A percentile compares a stretch with the other conserved stretches of the same genome.
These are phyloP conservation scores for Drosophila dives DNA, from an alignment of 2,888 invertebrate genomes.

Conservation along the genomic window DNA sequence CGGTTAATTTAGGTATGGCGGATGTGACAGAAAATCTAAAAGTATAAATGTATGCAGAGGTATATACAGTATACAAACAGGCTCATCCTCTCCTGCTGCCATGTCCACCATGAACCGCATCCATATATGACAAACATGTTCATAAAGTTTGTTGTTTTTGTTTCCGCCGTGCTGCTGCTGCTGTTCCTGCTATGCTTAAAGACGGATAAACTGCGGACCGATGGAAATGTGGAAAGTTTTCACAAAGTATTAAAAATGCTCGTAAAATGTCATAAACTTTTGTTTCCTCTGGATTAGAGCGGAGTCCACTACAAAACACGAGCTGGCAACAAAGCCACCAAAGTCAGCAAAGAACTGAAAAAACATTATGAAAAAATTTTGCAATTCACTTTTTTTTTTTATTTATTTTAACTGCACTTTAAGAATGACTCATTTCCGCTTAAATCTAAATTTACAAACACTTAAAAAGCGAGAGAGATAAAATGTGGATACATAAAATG, in stretches of 20 bases:
- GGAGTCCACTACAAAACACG: constrained; percentile 50
- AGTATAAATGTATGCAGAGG: background rate
- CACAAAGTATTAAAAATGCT: constrained; percentile 77
- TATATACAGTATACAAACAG: background rate
- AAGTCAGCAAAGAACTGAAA: constrained; percentile 42
- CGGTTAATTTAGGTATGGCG: constrained; percentile 10
- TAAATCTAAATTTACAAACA: constrained; percentile 6
- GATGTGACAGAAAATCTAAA: constrained; percentile 23
- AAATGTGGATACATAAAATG: background rate
- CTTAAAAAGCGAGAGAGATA: background rate
- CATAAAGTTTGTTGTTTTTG: constrained; percentile 70
- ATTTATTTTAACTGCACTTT: constrained; percentile 22
- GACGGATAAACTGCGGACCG: constrained; percentile 63
- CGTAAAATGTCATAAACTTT: constrained; percentile 76
- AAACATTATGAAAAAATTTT: constrained; percentile 56
- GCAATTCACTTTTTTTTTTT: constrained; percentile 37
- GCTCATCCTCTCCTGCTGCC: background rate
- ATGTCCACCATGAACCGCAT: constrained; percentile 11
- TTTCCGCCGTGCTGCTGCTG: constrained; percentile 36
- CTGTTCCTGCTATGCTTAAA: constrained; percentile 56
- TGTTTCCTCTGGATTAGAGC: constrained; percentile 69
- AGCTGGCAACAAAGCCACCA: constrained; percentile 17
- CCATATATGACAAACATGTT: constrained; percentile 69
- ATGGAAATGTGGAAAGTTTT: constrained; percentile 69
- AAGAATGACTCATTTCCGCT: constrained; percentile 45